Evolutionary conservation across 2,888 invertebrate genomes (phyloP), one percentile per base, ranked within the genome.

Genomic region (Troides helena): DNA sequence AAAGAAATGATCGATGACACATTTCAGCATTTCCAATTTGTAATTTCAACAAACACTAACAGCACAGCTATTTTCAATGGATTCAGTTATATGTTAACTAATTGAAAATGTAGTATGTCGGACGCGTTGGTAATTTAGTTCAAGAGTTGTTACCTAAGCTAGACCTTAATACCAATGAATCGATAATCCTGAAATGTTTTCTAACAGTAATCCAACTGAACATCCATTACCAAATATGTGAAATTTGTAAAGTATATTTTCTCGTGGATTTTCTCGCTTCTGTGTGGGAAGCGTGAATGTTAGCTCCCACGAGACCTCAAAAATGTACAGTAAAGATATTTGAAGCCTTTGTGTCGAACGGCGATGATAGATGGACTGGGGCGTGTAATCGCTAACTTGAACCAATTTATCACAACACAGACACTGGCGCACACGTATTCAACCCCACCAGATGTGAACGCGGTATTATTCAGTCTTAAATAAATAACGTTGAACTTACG

Each of bases 351-450:
- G 72, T 73, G 72, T 60, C 58, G 30, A 57, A 53, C 68, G 66
- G 23, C 71, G 63, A 81, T 86, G 86, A 86, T 86, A 78, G 83
- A 86, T 86, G 80, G 76, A 74, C 74, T 73, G 65, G 65, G 66
- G 73, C 68, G 79, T 77, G 79, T 80, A 82, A 85, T 81, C 77
- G 80, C 73, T 75, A 79, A 81, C 77, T 81, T 83, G 81, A 79
- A 76, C 78, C 79, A 80, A 81, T 83, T 80, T 78, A 82, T 84
- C 82, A 83, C 71, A 76, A 62, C 72, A 77, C 77, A 75, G 77
- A 78, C 77, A 77, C 65, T 60, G 43, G 36, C 25, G 63, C 62
- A 71, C 70, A 68, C 69, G 65, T 64, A 70, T 66, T 30, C 23
- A 46, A 56, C 56, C 39, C 43, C 23, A 61, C 57, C 69, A 73